phyloP scores from a whole-genome alignment of 2,888 invertebrate genomes.

The Tinea trinotella region DNA sequence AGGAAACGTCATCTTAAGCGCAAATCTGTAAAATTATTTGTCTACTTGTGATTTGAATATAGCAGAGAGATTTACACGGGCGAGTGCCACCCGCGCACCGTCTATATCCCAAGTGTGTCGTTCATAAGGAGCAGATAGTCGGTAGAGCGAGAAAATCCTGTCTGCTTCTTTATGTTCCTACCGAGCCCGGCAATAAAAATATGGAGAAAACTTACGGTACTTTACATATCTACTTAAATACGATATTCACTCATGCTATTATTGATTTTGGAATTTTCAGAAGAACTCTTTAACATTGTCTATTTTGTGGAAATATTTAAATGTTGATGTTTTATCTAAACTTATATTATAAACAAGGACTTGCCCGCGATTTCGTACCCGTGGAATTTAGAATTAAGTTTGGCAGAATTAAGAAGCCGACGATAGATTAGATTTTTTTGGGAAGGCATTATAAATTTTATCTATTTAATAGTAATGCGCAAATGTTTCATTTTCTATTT shows the following conservation, averaged over 20 bases:
- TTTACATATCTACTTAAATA: neutral
- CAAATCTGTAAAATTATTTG: neutral
- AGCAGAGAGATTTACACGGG: neutral
- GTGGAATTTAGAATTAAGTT: too few species aligned
- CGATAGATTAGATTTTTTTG: too few species aligned
- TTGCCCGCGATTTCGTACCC: too few species aligned
- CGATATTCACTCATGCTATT: neutral
- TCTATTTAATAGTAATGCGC: too few species aligned
- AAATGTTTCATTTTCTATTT: too few species aligned
- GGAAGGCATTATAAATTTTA: too few species aligned
- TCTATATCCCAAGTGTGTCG: neutral
- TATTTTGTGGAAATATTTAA: too few species aligned
- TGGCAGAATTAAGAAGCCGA: too few species aligned
- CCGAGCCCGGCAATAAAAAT: neutral
- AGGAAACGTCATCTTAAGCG: neutral
- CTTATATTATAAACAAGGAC: too few species aligned
- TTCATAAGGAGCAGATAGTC: neutral
- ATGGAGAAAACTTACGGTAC: conserved; percentile 1
- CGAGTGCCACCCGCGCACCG: neutral
- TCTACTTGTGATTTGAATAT: neutral
- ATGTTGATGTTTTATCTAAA: too few species aligned
- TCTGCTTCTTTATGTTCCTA: conserved; percentile 12
- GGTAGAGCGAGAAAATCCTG: conserved; percentile 11
- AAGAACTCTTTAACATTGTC: too few species aligned
- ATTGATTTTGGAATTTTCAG: neutral